Conservation (phyloP, 2,113 vertebrate genomes). For the Pyrgilauda ruficollis region DNA sequence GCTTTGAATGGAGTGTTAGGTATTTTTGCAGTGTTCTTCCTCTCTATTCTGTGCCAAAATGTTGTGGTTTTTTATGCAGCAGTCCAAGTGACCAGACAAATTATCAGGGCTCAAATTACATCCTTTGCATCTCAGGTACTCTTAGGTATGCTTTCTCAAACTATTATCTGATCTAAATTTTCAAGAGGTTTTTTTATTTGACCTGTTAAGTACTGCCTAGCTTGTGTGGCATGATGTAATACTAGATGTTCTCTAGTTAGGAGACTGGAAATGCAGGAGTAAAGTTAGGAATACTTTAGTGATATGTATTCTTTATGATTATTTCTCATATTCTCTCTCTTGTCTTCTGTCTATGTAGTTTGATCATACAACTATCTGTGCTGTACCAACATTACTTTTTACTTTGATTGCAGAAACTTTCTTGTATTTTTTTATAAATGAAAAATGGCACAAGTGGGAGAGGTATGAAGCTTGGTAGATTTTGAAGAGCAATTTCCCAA, state of each 20-base stretch:
- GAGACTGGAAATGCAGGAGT: background rate
- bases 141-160: background rate
- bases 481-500: background rate
- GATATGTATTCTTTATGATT: background rate
- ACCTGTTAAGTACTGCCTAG: background rate
- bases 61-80: background rate
- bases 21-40: conserved; percentile 24
- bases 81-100: background rate
- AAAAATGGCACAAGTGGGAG: background rate
- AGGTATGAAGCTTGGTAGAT: background rate
- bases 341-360: background rate
- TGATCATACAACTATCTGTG: background rate
- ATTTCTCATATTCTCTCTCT: background rate
- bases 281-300: background rate
- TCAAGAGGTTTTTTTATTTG: background rate
- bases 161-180: background rate
- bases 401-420: background rate
- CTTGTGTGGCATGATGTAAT: background rate
- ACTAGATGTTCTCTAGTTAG: background rate
- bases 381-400: background rate
- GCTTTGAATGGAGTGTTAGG: conserved; percentile 18
- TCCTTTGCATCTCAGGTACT: background rate
- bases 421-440: background rate
- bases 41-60: background rate
- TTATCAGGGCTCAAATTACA: background rate